Evolutionary conservation across 2,797 vertebrate genomes (phyloP).

Genomic region (Aldrovandia affinis): DNA sequence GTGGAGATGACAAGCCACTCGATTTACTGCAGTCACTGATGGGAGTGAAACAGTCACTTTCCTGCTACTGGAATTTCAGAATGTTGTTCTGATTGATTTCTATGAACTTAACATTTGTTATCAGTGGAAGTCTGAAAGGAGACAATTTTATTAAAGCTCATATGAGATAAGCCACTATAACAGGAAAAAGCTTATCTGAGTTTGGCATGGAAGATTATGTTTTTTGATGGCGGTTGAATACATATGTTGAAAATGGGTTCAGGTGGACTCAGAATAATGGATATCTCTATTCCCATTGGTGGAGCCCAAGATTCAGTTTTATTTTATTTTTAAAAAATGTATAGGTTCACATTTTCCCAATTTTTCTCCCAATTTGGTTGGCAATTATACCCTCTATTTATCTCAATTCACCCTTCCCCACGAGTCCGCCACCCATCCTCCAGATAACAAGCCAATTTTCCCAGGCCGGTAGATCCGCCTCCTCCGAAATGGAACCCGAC

Average conservation of each 20-base stretch:
- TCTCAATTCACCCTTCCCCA: too few species aligned
- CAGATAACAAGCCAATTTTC: too few species aligned
- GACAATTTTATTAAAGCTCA: constrained; percentile 28
- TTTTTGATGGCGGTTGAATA: constrained; percentile 11
- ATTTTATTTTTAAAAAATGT: not conserved
- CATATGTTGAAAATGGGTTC: not conserved
- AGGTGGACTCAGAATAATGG: not conserved
- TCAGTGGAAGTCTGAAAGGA: constrained; percentile 11
- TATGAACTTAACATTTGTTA: constrained; percentile 16
- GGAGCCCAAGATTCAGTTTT: not conserved
- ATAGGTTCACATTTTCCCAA: too few species aligned
- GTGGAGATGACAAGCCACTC: constrained; percentile 34
- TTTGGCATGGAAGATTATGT: not conserved
- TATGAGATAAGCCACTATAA: constrained; percentile 23
- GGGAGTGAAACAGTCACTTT: constrained; percentile 14
- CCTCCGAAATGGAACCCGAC: too few species aligned
- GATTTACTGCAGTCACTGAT: constrained; percentile 21
- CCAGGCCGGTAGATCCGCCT: too few species aligned
- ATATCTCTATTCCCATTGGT: not conserved
- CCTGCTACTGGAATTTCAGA: constrained; percentile 30
- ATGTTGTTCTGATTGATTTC: constrained; percentile 10
- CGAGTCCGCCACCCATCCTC: too few species aligned
- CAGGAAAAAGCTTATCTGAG: constrained; percentile 13
- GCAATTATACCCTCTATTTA: too few species aligned
- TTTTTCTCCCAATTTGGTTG: too few species aligned